These are phyloP conservation scores for Xiphophorus birchmanni DNA, from an alignment of 2,797 vertebrate species.

Conservation along the genomic window DNA sequence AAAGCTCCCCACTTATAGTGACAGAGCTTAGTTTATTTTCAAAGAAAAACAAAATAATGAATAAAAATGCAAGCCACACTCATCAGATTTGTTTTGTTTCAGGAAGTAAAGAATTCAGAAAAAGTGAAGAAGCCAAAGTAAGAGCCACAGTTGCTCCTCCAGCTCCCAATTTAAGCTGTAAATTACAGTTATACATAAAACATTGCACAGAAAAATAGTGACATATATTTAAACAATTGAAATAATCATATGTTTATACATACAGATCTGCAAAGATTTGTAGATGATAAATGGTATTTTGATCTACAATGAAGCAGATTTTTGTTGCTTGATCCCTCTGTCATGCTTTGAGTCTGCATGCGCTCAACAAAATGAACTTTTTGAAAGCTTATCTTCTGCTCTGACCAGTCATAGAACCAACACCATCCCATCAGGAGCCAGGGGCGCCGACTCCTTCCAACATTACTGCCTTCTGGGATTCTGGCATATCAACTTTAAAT, in stretches of 20 bases:
- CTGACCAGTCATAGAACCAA: slow-evolving; percentile 35
- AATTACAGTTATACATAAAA: not conserved
- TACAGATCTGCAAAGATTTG: slow-evolving; percentile 12
- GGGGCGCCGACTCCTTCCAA: slow-evolving; percentile 25
- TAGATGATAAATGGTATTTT: no score
- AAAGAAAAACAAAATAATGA: no score
- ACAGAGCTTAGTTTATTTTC: not conserved
- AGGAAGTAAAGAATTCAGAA: not conserved
- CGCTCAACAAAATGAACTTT: slow-evolving; percentile 48
- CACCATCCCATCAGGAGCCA: slow-evolving; percentile 34
- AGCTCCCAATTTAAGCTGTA: not conserved
- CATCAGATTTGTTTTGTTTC: not conserved
- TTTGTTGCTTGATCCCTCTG: slow-evolving; percentile 26
- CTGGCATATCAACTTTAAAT: slow-evolving; percentile 58
- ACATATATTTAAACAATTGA: not conserved
- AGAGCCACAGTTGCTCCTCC: not conserved
- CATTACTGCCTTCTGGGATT: slow-evolving; percentile 40
- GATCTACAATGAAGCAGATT: slow-evolving; percentile 26
- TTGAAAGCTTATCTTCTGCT: slow-evolving; percentile 26
- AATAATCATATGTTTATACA: not conserved
- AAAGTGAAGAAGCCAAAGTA: not conserved
- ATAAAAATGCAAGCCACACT: not conserved
- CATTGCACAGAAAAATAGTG: not conserved
- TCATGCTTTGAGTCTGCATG: slow-evolving; percentile 31
- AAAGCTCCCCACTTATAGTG: not conserved